Evolutionary conservation across 2,888 invertebrate genomes (phyloP).

Genomic region (Trichacis sp.): DNA sequence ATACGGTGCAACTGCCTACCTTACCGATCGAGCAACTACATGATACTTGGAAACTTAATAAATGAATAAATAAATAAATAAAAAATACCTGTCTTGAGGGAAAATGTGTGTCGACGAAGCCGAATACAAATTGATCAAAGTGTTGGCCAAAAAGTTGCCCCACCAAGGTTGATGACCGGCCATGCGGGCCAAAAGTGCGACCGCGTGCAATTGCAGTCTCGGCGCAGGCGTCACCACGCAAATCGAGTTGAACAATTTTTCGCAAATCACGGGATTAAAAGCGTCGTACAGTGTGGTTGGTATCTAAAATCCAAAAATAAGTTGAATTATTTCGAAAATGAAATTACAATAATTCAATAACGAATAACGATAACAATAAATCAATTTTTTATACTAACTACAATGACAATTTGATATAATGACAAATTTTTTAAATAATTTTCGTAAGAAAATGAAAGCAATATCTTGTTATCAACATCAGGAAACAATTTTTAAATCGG

Average conservation of each 20-base stretch:
- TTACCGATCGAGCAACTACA: no score
- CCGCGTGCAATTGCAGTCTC: conserved; percentile 82
- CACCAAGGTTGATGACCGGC: conserved; percentile 86
- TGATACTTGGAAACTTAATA: no score
- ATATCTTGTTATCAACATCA: no score
- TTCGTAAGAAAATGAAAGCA: no score
- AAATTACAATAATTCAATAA: no score
- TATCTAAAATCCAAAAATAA: conserved; percentile 53
- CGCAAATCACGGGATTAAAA: conserved; percentile 70
- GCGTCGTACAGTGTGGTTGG: conserved; percentile 64
- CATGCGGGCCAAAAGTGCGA: conserved; percentile 82
- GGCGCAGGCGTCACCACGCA: conserved; percentile 82
- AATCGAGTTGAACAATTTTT: conserved; percentile 78
- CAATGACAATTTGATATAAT: no score
- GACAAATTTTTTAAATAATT: no score
- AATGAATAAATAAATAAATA: no score
- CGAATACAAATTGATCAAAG: conserved; percentile 82
- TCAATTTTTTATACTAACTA: no score
- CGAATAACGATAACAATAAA: no score
- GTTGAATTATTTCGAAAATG: conserved; percentile 4
- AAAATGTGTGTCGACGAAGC: conserved; percentile 83
- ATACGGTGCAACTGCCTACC: no score
- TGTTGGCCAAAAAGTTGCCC: conserved; percentile 90
- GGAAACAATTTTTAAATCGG: no score
- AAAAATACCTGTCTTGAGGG: conserved; percentile 83